phyloP scores from a whole-genome alignment of 2,113 vertebrate species.

The Leuciscus idus region DNA sequence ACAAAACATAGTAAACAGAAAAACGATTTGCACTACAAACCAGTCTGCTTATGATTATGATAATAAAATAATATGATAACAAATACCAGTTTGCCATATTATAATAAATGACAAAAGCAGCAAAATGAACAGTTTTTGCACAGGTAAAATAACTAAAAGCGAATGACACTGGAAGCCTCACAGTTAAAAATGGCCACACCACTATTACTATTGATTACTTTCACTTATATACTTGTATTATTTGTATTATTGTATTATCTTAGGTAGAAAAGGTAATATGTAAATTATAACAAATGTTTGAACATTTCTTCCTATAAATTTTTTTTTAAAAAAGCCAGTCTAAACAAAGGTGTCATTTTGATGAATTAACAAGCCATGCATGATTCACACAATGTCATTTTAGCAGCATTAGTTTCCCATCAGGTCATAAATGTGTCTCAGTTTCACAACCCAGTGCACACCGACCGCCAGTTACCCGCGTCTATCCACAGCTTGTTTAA shows the following conservation, averaged over 20 bases:
- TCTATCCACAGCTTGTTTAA: slow-evolving; percentile 54
- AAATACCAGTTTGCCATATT: too few species aligned
- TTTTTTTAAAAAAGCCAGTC: neutral
- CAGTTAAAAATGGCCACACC: too few species aligned
- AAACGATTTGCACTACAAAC: too few species aligned
- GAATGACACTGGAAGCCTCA: too few species aligned
- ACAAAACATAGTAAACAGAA: too few species aligned
- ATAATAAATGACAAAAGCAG: too few species aligned
- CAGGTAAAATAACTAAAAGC: too few species aligned
- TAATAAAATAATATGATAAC: too few species aligned
- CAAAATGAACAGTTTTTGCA: too few species aligned
- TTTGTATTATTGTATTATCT: neutral
- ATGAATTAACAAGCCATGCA: slow-evolving; percentile 34
- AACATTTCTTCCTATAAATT: neutral
- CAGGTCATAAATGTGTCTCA: slow-evolving; percentile 41
- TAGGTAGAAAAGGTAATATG: neutral
- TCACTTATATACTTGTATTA: neutral
- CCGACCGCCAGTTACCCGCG: slow-evolving; percentile 49
- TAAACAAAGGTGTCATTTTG: slow-evolving; percentile 34
- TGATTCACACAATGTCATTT: slow-evolving; percentile 39
- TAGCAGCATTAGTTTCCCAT: slow-evolving; percentile 46
- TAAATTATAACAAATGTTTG: neutral
- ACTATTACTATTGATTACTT: too few species aligned
- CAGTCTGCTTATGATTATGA: too few species aligned
- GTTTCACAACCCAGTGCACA: slow-evolving; percentile 55